Evolutionary conservation across 2,888 invertebrate genomes (phyloP).

Genomic region (Thymelicus sylvestris): DNA sequence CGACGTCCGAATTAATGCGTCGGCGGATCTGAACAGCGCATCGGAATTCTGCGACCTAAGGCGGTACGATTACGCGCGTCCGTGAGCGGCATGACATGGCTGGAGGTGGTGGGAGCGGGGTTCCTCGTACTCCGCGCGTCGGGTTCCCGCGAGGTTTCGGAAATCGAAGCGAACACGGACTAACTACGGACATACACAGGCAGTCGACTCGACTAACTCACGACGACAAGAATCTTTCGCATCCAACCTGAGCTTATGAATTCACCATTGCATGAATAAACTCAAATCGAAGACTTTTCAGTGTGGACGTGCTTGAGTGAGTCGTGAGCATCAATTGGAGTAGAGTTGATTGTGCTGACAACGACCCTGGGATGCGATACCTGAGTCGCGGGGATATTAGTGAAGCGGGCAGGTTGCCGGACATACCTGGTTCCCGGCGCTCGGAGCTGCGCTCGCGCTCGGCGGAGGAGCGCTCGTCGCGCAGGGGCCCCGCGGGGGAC

Average conservation of each 20-base stretch:
- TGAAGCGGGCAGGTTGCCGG: constrained; percentile 30
- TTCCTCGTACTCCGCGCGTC: constrained; percentile 68
- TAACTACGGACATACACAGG: constrained; percentile 65
- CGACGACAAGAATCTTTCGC: constrained; percentile 8
- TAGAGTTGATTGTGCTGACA: not conserved
- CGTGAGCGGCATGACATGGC: constrained; percentile 63
- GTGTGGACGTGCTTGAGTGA: not conserved
- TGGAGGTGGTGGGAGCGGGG: constrained; percentile 67
- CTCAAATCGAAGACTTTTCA: constrained; percentile 29
- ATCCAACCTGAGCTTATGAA: constrained; percentile 29
- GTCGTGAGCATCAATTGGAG: not conserved
- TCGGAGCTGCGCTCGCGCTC: constrained; percentile 73
- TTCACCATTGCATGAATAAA: not conserved
- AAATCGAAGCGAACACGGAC: constrained; percentile 76
- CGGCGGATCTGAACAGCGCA: constrained; percentile 64
- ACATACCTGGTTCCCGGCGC: constrained; percentile 75
- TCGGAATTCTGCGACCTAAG: constrained; percentile 58
- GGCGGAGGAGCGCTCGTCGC: constrained; percentile 64
- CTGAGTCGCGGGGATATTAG: constrained; percentile 42
- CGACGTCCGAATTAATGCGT: constrained; percentile 61
- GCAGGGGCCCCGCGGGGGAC: constrained; percentile 65
- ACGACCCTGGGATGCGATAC: not conserved
- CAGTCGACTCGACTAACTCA: constrained; percentile 15
- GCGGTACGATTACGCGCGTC: constrained; percentile 71
- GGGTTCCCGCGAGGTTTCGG: constrained; percentile 27